phyloP scores from a whole-genome alignment of 2,888 invertebrate genomes.

The Plutella xylostella region DNA sequence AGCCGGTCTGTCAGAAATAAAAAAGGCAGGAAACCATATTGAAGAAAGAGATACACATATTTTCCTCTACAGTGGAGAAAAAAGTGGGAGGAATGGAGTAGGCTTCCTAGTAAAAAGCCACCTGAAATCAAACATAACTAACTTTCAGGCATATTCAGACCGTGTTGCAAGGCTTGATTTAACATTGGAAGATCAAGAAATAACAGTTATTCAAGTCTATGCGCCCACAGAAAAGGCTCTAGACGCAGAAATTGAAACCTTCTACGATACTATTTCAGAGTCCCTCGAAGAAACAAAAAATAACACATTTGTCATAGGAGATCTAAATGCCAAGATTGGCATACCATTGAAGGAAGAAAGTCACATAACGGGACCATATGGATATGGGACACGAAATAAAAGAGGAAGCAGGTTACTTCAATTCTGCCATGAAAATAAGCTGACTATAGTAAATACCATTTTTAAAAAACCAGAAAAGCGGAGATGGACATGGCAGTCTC shows the following conservation, averaged over 20 bases:
- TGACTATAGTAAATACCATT: conserved; percentile 12
- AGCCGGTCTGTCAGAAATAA: conserved; percentile 12
- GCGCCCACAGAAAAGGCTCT: not conserved
- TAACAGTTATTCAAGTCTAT: conserved; percentile 7
- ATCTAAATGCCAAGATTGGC: conserved; percentile 4
- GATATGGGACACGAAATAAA: conserved; percentile 11
- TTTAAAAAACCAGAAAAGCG: conserved; percentile 8
- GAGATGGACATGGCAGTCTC: conserved; percentile 15
- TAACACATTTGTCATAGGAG: conserved; percentile 2
- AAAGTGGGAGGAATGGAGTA: conserved; percentile 12
- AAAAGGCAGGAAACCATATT: conserved; percentile 10
- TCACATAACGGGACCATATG: conserved; percentile 3
- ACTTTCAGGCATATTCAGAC: conserved; percentile 1
- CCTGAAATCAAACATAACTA: conserved; percentile 6
- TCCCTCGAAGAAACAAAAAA: too few relatives aligned
- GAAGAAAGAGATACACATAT: conserved; percentile 13
- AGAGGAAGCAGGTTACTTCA: conserved; percentile 12
- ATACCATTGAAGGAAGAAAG: not conserved
- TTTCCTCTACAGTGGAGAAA: conserved; percentile 12
- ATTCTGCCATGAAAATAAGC: conserved; percentile 11
- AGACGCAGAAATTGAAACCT: not conserved
- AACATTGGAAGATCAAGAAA: not conserved
- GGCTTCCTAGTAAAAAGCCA: conserved; percentile 15
- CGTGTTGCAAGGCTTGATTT: conserved; percentile 9
- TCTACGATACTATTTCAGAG: too few relatives aligned